These are phyloP conservation scores for Phylloscopus trochiloides DNA, from an alignment of 2,113 vertebrate genomes.

Conservation along the genomic window DNA sequence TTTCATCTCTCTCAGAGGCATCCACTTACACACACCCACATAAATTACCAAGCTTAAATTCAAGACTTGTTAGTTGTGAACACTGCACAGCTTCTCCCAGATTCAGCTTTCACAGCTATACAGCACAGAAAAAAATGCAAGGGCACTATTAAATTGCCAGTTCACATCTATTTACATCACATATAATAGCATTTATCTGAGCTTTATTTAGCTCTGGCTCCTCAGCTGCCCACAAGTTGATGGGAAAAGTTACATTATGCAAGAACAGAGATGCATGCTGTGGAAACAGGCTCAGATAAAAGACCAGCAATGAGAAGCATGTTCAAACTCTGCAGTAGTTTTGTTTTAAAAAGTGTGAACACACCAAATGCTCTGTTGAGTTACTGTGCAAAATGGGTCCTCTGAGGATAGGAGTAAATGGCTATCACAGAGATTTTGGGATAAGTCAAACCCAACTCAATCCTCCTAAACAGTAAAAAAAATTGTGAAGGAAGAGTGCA, in stretches of 20 bases:
- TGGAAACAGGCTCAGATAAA: background rate
- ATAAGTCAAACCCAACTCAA: background rate
- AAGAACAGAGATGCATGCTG: background rate
- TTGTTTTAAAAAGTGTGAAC: background rate
- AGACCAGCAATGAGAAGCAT: background rate
- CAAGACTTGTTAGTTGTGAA: background rate
- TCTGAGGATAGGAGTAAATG: background rate
- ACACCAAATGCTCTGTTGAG: background rate
- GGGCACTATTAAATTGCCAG: background rate
- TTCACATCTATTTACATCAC: background rate
- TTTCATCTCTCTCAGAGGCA: background rate
- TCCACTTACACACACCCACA: background rate
- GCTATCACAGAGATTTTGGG: background rate
- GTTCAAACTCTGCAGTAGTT: background rate
- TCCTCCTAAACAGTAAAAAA: background rate
- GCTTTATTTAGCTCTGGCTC: background rate
- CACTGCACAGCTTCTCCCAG: background rate
- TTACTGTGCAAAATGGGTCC: background rate
- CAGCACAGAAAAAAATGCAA: conserved; percentile 3
- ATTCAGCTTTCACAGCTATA: background rate
- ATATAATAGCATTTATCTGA: background rate
- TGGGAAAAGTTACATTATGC: background rate
- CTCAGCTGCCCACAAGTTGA: background rate
- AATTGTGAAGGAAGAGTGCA: background rate
- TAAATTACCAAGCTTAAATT: background rate